phyloP scores from a whole-genome alignment of 2,888 invertebrate species.

The Synergus gifuensis region DNA sequence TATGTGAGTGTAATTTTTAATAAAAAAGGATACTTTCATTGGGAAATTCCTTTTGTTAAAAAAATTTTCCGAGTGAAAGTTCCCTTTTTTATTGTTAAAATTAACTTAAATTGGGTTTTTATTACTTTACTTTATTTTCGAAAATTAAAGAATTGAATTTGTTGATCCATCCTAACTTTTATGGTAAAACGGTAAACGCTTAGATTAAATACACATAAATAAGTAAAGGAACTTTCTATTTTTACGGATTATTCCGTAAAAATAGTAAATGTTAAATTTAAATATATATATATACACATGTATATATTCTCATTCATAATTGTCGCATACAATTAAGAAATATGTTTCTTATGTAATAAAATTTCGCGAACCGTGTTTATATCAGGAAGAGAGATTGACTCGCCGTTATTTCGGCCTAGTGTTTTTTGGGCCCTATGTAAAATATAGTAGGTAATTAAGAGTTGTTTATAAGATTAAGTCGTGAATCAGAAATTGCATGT shows the following conservation, averaged over 20 bases:
- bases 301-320: constrained; percentile 50
- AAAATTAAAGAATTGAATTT: background rate
- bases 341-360: constrained; percentile 58
- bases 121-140: background rate
- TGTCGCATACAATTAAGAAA: constrained; percentile 58
- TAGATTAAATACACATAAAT: constrained; percentile 57
- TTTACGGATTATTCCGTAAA: too few species aligned
- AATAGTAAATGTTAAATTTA: constrained; percentile 36
- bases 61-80: too few species aligned
- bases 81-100: too few species aligned
- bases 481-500: constrained; percentile 23
- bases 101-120: background rate
- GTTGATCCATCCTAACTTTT: constrained; percentile 49
- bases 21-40: background rate
- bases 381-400: constrained; percentile 59
- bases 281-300: constrained; percentile 45
- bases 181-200: constrained; percentile 62
- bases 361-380: constrained; percentile 59
- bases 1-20: background rate
- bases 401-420: constrained; percentile 65
- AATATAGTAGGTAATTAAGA: constrained; percentile 20
- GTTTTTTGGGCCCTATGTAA: constrained; percentile 51
- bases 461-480: constrained; percentile 14
- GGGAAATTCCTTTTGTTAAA: background rate
- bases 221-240: background rate